Evolutionary conservation across 1,140 invertebrate genomes (phyloP), one percentile per base, ranked within the genome.

Genomic region (Dryas iulia): DNA sequence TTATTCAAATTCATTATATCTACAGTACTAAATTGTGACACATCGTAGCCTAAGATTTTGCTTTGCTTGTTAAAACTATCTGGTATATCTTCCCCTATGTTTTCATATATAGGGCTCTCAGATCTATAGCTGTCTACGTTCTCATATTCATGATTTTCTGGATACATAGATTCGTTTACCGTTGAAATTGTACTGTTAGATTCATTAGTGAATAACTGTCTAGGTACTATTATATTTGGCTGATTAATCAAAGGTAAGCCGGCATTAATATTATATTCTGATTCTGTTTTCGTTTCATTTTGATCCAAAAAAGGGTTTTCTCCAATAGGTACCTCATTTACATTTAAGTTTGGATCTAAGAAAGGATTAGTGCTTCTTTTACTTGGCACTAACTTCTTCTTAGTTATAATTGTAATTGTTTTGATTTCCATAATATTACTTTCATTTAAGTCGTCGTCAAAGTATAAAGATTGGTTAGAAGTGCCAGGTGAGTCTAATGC

Each of bases 351-450:
- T 0, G 83, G 81, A 66, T 89, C 82, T 66, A 92, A 70, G 66
- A 92, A 92, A 47, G 91, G 91, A 76, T 92, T 92, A 3, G 91
- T 92, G 62, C 80, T 87, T 69, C 80, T 90, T 60, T 82, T 84
- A 56, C 71, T 69, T 31, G 74, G 63, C 8, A 87, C 64, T 25
- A 80, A 47, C 73, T 84, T 90, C 72, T 87, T 91, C 52, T 91
- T 88, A 0, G 89, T 90, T 21, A 92, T 89, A 11, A 91, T 88
- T 63, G 89, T 92, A 10, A 92, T 92, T 0, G 90, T 91, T 85
- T 92, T 92, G 1, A 92, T 92, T 77, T 92, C 92, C 91, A 92
- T 92, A 21, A 92, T 92, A 60, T 92, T 92, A 52, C 92, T 92
- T 80, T 92, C 92, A 71, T 92, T 92, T 56, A 92, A 77, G 78